Base-by-base conservation (phyloP, 2,888 invertebrate species). In the Drosophila recens region DNA sequence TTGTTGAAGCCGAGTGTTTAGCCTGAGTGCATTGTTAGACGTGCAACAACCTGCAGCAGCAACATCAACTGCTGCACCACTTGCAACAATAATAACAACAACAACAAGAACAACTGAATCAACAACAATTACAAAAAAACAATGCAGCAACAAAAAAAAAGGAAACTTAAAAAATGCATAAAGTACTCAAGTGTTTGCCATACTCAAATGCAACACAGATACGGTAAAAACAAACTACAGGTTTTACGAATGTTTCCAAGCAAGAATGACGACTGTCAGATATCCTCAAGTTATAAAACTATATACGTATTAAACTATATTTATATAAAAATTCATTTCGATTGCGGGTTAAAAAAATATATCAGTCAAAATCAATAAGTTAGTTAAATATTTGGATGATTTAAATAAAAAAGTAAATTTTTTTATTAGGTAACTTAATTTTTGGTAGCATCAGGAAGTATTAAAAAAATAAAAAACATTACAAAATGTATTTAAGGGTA, bases 21-120 rank as follows among this genome's bases (percentile, higher is more conserved):
- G 77, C 51, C 63, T 63, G 63, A 77, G 86, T 79, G 82, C 88
- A 89, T 89, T 87, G 87, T 89, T 87, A 77, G 86, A 63, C 79
- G 82, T 82, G 78, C 85, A 89, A 82, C 85, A 87, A 82, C 76
- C 79, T 80, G 80, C 85, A 70, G 64, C 74, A 53, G 56, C 54
- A 49, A 20, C 45, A 46, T 13, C 11, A 33, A 34, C 34, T 49
- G 33, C 78, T 80, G 80, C 85, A 70, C 59, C 76, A 53, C 61
- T 61, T 42, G 51, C 54, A 48, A 33, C 45, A n/a, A 27, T 13
- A 63, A 59, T 36, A 42, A 59, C 48, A 48, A 30, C 48, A 48
- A 52, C 52, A 38, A 53, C 63, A 52, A 64, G 38, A 51, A 51
- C 51, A 49, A 67, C 68, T 67, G 65, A 62, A 83, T 68, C 80